Percentiles rank a stretch among this genome's conserved stretches.
phyloP scores from a whole-genome alignment of 1,140 invertebrate species.

The Gryon sp. region DNA sequence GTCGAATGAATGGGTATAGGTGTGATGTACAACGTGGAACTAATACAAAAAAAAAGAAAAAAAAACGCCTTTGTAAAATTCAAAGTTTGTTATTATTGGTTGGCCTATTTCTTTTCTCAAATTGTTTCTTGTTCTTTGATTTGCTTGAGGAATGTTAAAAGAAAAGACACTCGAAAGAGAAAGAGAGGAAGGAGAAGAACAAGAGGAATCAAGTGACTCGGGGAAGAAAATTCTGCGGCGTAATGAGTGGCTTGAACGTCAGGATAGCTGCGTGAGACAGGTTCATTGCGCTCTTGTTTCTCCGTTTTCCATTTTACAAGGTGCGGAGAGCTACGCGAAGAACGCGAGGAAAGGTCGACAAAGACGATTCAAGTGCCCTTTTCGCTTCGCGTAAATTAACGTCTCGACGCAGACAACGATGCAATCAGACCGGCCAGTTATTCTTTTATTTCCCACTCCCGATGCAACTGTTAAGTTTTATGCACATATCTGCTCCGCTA shows the following conservation, averaged over 20 bases:
- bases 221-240: conserved; percentile 48
- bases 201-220: too few species aligned
- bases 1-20: conserved; percentile 36
- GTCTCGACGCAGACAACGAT: conserved; percentile 8
- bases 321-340: conserved; percentile 44
- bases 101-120: too few species aligned
- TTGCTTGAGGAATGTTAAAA: too few species aligned
- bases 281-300: conserved; percentile 62
- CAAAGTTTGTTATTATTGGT: too few species aligned
- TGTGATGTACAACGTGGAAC: conserved; percentile 19
- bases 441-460: conserved; percentile 6
- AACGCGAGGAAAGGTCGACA: conserved; percentile 46
- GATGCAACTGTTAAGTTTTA: conserved; percentile 4
- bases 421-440: conserved; percentile 17
- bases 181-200: too few species aligned
- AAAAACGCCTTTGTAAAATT: neutral
- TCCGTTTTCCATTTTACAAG: conserved; percentile 48
- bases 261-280: conserved; percentile 58
- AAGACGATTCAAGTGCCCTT: conserved; percentile 47
- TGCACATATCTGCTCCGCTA: too few species aligned
- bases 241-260: conserved; percentile 63
- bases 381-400: conserved; percentile 46
- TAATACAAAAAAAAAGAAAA: conserved; percentile 16
- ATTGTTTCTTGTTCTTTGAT: too few species aligned
- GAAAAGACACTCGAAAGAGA: too few species aligned